Percentiles rank a stretch among this genome's conserved stretches.
phyloP scores from a whole-genome alignment of 1,140 invertebrate species.

The Bombus waltoni region DNA sequence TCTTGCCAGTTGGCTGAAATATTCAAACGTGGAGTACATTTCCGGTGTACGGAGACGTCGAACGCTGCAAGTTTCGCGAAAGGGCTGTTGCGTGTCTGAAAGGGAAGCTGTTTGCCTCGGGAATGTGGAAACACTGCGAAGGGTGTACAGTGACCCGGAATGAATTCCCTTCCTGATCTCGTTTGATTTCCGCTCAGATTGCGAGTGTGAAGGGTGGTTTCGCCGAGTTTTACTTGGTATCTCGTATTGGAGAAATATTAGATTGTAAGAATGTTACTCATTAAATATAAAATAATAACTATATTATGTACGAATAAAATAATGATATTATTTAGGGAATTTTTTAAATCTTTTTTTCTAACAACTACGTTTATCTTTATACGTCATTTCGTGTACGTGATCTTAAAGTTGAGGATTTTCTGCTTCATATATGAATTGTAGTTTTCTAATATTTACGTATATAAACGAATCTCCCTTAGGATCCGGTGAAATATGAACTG shows the following conservation, averaged over 20 bases:
- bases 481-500: background rate
- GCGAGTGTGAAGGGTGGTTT: background rate
- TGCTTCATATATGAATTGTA: too few species aligned
- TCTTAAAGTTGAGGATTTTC: too few species aligned
- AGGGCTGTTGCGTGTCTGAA: background rate
- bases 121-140: background rate
- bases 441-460: background rate
- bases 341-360: too few species aligned
- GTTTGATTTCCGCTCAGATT: slow-evolving; percentile 8
- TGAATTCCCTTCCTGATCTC: slow-evolving; percentile 27
- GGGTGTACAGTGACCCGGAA: slow-evolving; percentile 27
- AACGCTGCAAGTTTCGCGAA: background rate
- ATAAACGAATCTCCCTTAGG: background rate
- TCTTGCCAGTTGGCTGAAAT: slow-evolving; percentile 5
- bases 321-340: too few species aligned
- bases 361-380: too few species aligned
- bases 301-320: background rate
- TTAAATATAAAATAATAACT: background rate
- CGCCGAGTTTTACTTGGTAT: background rate
- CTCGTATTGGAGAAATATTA: background rate
- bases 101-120: slow-evolving; percentile 11
- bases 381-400: too few species aligned
- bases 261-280: background rate
- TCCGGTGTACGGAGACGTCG: slow-evolving; percentile 1
- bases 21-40: slow-evolving; percentile 24